A percentile compares a stretch with the other conserved stretches of the same genome.
phyloP scores from a whole-genome alignment of 2,113 vertebrate genomes.

The Narcine bancroftii region DNA sequence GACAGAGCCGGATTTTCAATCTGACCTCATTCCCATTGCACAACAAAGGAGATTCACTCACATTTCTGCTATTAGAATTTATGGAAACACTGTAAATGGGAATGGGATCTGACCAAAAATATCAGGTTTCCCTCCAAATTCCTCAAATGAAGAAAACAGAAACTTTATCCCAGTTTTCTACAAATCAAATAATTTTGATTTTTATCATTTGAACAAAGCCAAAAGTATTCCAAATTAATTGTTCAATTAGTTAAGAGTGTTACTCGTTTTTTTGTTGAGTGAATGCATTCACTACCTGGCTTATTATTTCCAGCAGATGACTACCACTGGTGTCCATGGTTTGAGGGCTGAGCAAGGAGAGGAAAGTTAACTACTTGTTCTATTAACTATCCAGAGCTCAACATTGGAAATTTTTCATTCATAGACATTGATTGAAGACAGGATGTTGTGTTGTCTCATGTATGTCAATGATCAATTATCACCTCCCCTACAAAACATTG shows the following conservation, averaged over 20 bases:
- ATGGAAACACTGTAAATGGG: neutral
- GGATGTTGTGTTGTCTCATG: neutral
- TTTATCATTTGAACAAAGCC: neutral
- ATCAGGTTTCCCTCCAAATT: neutral
- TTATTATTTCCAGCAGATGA: neutral
- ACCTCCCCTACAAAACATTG: neutral
- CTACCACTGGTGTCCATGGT: neutral
- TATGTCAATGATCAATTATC: neutral
- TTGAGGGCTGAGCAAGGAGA: neutral
- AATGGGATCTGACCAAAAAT: neutral
- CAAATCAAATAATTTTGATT: neutral
- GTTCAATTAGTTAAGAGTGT: neutral
- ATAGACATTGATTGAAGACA: conserved; percentile 10
- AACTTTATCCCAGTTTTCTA: neutral
- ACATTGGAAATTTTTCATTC: neutral
- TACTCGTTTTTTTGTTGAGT: neutral
- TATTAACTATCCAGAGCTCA: neutral
- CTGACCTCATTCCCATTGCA: neutral
- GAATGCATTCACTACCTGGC: neutral
- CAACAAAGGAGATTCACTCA: neutral
- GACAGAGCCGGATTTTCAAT: no score
- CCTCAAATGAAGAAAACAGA: neutral
- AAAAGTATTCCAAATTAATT: neutral
- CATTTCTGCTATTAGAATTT: neutral
- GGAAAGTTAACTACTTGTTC: neutral